Conservation (phyloP, 2,888 invertebrate genomes). For the Epirrhoe alternata region DNA sequence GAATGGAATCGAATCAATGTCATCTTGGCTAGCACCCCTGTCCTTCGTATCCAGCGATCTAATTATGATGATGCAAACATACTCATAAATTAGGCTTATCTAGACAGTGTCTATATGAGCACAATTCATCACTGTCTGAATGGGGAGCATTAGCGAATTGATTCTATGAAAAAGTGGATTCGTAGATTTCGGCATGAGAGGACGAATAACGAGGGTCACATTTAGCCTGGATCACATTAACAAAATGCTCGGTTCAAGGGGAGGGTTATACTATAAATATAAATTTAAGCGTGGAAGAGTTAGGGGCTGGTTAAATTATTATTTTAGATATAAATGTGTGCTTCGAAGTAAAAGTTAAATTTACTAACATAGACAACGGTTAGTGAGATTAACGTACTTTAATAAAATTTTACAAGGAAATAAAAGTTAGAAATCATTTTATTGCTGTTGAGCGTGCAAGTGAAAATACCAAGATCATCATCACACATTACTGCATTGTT, state of each 20-base stretch:
- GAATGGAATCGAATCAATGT: too few species aligned
- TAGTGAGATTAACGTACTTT: too few species aligned
- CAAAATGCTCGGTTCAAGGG: conserved; percentile 24
- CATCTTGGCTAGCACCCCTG: too few species aligned
- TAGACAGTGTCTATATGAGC: conserved; percentile 73
- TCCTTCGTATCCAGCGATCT: conserved; percentile 62
- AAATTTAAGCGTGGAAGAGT: conserved; percentile 14
- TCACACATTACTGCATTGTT: too few species aligned
- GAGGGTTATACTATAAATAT: conserved; percentile 23
- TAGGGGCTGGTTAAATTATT: conserved; percentile 10
- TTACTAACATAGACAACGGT: neutral
- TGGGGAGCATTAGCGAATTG: conserved; percentile 64
- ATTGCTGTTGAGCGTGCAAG: conserved; percentile 10
- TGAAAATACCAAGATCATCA: conserved; percentile 8
- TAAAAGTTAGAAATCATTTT: neutral
- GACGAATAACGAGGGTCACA: conserved; percentile 37
- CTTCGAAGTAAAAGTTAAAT: neutral
- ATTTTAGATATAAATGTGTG: neutral
- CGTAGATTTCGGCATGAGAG: conserved; percentile 37
- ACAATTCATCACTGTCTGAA: conserved; percentile 77
- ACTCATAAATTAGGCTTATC: conserved; percentile 81
- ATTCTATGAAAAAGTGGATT: conserved; percentile 53
- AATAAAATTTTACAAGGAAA: too few species aligned
- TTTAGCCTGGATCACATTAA: conserved; percentile 33
- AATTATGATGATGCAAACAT: conserved; percentile 62